Percentiles rank a stretch among this genome's conserved stretches.
Conservation (phyloP, 2,888 invertebrate species). For the Axea sp. region DNA sequence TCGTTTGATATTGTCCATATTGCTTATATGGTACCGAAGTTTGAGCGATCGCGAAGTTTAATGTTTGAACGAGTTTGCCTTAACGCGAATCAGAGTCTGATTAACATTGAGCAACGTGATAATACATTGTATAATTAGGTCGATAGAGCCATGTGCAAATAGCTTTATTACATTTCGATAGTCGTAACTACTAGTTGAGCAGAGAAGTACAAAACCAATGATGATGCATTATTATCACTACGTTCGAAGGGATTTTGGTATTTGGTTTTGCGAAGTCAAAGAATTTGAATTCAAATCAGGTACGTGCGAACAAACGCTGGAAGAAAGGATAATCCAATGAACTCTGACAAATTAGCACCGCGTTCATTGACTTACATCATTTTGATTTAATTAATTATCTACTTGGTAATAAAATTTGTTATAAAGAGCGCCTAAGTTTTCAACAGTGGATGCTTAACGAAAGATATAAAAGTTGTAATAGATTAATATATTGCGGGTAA, state of each 20-base stretch:
- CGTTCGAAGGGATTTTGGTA: slow-evolving; percentile 29
- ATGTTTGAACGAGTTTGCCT: slow-evolving; percentile 36
- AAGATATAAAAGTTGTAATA: slow-evolving; percentile 17
- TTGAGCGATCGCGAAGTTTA: slow-evolving; percentile 68
- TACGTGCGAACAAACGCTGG: slow-evolving; percentile 21
- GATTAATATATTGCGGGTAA: slow-evolving; percentile 11
- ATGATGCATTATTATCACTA: slow-evolving; percentile 50
- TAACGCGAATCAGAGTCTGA: slow-evolving; percentile 33
- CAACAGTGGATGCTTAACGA: slow-evolving; percentile 27
- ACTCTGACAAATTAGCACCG: slow-evolving; percentile 43
- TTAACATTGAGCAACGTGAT: slow-evolving; percentile 60
- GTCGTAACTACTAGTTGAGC: slow-evolving; percentile 63
- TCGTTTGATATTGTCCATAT: slow-evolving; percentile 73
- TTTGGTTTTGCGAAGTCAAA: slow-evolving; percentile 17
- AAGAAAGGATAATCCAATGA: slow-evolving; percentile 18
- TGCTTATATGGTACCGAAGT: slow-evolving; percentile 71
- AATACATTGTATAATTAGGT: slow-evolving; percentile 52
- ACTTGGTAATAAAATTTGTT: slow-evolving; percentile 6
- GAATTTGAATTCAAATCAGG: slow-evolving; percentile 37
- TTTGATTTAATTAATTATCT: slow-evolving; percentile 24
- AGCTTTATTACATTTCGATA: slow-evolving; percentile 40
- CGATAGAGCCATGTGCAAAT: slow-evolving; percentile 43
- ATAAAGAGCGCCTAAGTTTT: slow-evolving; percentile 12
- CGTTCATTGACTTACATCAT: slow-evolving; percentile 17
- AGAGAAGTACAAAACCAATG: slow-evolving; percentile 54